Conservation (phyloP, 1,140 invertebrate species). For the Solenopsis invicta region DNA sequence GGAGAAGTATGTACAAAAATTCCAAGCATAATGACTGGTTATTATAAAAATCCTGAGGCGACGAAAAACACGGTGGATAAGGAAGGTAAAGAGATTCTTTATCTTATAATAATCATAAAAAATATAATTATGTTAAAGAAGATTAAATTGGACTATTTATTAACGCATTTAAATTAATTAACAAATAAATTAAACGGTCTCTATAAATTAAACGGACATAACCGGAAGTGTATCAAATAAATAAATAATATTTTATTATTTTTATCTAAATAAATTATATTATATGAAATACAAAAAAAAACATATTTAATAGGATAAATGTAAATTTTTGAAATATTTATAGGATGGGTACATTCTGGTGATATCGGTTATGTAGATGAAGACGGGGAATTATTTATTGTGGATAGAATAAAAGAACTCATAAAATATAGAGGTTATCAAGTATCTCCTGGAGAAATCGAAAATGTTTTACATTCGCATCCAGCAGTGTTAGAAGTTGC, state of each 20-base stretch:
- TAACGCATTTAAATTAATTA: neutral
- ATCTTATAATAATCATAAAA: neutral
- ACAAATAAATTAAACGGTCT: neutral
- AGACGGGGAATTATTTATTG: constrained; percentile 85
- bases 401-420: constrained; percentile 89
- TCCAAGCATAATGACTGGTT: constrained; percentile 84
- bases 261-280: no score
- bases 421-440: constrained; percentile 89
- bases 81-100: constrained; percentile 14
- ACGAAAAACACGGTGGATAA: constrained; percentile 87
- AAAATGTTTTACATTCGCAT: constrained; percentile 87
- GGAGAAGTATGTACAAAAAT: constrained; percentile 87
- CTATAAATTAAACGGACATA: neutral
- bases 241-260: no score
- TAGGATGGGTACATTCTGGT: constrained; percentile 88
- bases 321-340: constrained; percentile 78
- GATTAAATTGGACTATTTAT: neutral
- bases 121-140: neutral
- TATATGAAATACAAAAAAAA: no score
- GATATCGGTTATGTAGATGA: constrained; percentile 88
- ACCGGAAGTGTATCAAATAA: no score
- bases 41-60: constrained; percentile 87
- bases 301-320: constrained; percentile 48
- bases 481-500: constrained; percentile 88
- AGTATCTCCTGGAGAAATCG: constrained; percentile 89